Conservation (phyloP, 2,797 vertebrate species). For the Buceros bicornis region DNA sequence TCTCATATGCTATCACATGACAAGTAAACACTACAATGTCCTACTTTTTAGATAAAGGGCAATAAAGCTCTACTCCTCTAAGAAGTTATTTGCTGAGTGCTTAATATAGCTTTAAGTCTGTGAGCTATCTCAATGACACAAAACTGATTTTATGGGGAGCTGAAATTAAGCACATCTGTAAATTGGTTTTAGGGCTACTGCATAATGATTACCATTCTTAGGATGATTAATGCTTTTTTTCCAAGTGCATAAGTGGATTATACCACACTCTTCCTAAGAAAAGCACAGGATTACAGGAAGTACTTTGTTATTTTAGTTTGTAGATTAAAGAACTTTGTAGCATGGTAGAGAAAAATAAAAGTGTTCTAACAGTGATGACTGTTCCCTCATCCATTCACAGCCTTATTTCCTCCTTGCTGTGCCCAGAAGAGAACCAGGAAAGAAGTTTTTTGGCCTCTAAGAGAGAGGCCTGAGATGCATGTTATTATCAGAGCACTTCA, state of each 20-base stretch:
- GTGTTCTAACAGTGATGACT: background rate
- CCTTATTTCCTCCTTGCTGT: no score
- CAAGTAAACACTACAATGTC: background rate
- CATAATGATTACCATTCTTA: background rate
- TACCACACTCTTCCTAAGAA: background rate
- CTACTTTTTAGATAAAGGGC: background rate
- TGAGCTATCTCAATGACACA: background rate
- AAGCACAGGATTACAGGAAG: background rate
- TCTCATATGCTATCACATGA: rapidly evolving
- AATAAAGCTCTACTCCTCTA: background rate
- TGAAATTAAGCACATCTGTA: background rate
- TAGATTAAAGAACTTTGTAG: background rate
- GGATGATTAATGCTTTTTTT: background rate
- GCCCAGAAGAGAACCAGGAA: no score
- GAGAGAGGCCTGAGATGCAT: background rate
- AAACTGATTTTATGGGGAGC: background rate
- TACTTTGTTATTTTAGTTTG: background rate
- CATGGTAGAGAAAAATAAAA: background rate
- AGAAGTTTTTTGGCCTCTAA: no score
- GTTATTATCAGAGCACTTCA: background rate
- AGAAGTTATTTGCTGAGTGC: background rate
- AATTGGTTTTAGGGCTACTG: background rate
- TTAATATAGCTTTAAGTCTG: background rate
- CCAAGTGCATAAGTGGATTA: background rate
- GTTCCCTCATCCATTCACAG: background rate